A percentile compares a stretch with the other conserved stretches of the same genome.
These are phyloP conservation scores for Tautogolabrus adspersus DNA, from an alignment of 2,113 vertebrate genomes.

Conservation along the genomic window DNA sequence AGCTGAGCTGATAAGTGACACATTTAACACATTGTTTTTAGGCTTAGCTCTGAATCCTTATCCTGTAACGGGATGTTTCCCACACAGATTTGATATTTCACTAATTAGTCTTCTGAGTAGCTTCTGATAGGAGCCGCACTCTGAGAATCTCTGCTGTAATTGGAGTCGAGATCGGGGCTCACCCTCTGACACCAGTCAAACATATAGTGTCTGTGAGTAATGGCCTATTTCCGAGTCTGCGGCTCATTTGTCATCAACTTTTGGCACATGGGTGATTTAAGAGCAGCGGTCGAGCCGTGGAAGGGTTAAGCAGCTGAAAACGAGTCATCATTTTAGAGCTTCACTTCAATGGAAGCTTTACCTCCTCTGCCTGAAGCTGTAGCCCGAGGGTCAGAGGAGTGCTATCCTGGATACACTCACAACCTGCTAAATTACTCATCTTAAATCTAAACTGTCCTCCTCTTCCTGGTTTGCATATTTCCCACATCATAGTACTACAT, in stretches of 20 bases:
- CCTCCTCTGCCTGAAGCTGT: constrained; percentile 32
- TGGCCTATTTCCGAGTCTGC: constrained; percentile 43
- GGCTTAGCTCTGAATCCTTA: constrained; percentile 1
- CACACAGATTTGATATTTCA: constrained; percentile 33
- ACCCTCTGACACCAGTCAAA: constrained; percentile 54
- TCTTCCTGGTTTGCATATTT: constrained; percentile 23
- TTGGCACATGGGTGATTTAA: constrained; percentile 49
- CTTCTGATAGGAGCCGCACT: constrained; percentile 38
- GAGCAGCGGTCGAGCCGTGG: constrained; percentile 15
- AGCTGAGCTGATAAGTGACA: neutral
- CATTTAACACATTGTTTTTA: neutral
- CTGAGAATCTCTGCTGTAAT: constrained; percentile 54
- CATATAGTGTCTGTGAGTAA: constrained; percentile 46
- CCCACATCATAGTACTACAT: neutral
- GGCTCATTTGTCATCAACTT: constrained; percentile 58
- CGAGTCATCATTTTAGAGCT: constrained; percentile 55
- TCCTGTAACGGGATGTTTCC: constrained; percentile 7
- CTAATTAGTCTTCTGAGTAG: constrained; percentile 54
- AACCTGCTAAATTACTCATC: constrained; percentile 44
- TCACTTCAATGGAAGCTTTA: constrained; percentile 47
- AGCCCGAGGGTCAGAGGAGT: constrained; percentile 42
- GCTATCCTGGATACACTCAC: constrained; percentile 10
- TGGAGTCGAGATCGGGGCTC: constrained; percentile 46
- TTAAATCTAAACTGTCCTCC: constrained; percentile 10
- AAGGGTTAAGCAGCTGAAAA: constrained; percentile 67